These are phyloP conservation scores for Drosophila atripex DNA, from an alignment of 2,888 invertebrate species.

Conservation along the genomic window DNA sequence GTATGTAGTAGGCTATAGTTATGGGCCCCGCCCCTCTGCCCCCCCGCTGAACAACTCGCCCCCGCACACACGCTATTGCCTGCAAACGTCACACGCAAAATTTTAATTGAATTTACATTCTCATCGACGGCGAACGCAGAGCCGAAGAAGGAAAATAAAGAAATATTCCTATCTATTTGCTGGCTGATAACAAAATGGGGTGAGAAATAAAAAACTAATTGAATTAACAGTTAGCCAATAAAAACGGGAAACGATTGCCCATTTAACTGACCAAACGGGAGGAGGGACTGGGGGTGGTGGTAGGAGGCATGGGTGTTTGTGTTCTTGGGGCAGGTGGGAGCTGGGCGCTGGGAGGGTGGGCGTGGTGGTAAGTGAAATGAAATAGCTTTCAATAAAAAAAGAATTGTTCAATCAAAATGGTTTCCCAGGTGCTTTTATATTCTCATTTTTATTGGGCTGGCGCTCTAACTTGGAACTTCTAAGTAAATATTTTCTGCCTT, in stretches of 20 bases:
- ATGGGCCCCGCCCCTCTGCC: constrained; percentile 10
- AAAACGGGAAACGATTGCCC: constrained; percentile 56
- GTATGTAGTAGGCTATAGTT: constrained; percentile 37
- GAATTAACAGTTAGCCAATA: constrained; percentile 69
- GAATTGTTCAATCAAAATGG: constrained; percentile 71
- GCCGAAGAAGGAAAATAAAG: constrained; percentile 44
- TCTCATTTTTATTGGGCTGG: constrained; percentile 20
- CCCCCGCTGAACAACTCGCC: constrained; percentile 16
- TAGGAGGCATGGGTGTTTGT: background rate
- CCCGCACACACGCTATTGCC: constrained; percentile 33
- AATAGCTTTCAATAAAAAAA: constrained; percentile 40
- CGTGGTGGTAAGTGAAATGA: constrained; percentile 3
- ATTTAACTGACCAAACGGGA: constrained; percentile 32
- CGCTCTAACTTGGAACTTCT: too few species aligned
- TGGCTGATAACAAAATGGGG: constrained; percentile 58
- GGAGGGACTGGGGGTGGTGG: background rate
- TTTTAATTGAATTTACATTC: constrained; percentile 78
- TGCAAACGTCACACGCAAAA: constrained; percentile 69
- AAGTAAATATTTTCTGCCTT: background rate
- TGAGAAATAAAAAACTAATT: constrained; percentile 60
- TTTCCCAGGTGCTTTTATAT: constrained; percentile 40
- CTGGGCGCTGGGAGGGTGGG: too few species aligned
- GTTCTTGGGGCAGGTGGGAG: background rate
- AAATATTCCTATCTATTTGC: constrained; percentile 50
- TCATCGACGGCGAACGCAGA: constrained; percentile 19